These are phyloP conservation scores for Sprattus sprattus DNA, from an alignment of 2,113 vertebrate genomes.

Conservation along the genomic window DNA sequence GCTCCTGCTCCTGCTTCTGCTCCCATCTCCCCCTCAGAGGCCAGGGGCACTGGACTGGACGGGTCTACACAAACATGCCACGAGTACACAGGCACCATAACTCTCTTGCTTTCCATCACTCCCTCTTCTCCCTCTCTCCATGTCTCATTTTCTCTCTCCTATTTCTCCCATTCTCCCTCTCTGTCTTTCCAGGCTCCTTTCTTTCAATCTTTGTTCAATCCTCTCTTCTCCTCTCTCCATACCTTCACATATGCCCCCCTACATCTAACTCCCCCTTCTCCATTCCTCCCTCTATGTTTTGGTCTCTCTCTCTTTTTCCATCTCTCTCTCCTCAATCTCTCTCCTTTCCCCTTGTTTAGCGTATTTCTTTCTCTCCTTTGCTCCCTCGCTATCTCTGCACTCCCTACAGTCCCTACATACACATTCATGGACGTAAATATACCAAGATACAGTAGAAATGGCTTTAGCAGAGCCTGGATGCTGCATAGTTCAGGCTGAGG, in stretches of 20 bases:
- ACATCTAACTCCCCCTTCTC: too few relatives aligned
- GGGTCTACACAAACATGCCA: neutral
- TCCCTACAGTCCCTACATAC: neutral
- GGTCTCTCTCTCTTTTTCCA: neutral
- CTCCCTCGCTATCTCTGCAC: neutral
- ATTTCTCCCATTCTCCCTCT: neutral
- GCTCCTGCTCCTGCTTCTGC: too few relatives aligned
- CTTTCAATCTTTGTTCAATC: neutral
- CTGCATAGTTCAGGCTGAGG: neutral
- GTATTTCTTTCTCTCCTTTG: neutral
- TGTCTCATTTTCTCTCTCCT: slow-evolving; percentile 13
- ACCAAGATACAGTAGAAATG: neutral
- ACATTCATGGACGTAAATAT: neutral
- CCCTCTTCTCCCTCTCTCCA: neutral
- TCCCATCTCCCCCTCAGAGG: neutral
- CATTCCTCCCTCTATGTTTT: neutral
- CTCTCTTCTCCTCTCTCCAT: neutral
- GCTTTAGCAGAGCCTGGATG: neutral
- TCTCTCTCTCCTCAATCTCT: neutral
- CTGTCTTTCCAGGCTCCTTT: neutral
- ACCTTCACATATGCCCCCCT: neutral
- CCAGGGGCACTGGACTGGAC: neutral
- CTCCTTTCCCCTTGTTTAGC: neutral
- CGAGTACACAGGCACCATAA: neutral
- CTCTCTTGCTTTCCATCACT: neutral